Conservation (phyloP, 2,797 vertebrate genomes). For the Hybognathus amarus region DNA sequence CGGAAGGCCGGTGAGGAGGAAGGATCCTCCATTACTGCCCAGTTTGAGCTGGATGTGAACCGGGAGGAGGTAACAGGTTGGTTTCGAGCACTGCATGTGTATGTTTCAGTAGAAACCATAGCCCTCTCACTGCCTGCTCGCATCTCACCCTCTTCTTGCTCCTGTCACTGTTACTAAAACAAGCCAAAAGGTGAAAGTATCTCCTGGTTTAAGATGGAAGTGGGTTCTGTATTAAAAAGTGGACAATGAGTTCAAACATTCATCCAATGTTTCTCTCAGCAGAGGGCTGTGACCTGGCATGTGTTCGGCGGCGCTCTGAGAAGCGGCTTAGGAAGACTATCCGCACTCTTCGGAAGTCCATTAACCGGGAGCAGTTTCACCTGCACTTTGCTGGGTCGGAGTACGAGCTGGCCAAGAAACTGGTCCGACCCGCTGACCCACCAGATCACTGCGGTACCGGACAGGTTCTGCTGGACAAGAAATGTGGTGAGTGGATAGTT, state of each 20-base stretch:
- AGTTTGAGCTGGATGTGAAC: constrained; percentile 95
- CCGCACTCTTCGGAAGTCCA: constrained; percentile 91
- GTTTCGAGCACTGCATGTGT: constrained; percentile 82
- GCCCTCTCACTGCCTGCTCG: constrained; percentile 60
- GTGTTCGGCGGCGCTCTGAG: constrained; percentile 86
- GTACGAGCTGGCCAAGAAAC: constrained; percentile 83
- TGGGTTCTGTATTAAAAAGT: background rate
- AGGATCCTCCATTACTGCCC: constrained; percentile 87
- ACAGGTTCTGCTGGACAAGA: constrained; percentile 82
- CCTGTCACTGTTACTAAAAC: constrained; percentile 68
- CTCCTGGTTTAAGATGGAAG: constrained; percentile 89
- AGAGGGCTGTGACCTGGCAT: constrained; percentile 92
- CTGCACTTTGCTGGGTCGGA: constrained; percentile 85
- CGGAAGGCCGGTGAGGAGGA: constrained; percentile 81
- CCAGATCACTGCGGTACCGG: constrained; percentile 83
- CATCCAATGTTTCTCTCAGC: constrained; percentile 68
- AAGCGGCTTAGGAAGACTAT: constrained; percentile 93
- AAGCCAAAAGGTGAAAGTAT: constrained; percentile 84
- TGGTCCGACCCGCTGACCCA: constrained; percentile 70
- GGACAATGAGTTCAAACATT: constrained; percentile 11
- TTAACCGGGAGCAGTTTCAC: constrained; percentile 91
- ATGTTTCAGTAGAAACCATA: constrained; percentile 38
- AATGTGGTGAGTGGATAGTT: constrained; percentile 86
- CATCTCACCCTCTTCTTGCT: constrained; percentile 48
- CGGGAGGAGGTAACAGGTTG: constrained; percentile 99